phyloP scores from a whole-genome alignment of 2,797 vertebrate species.

The Simalia tracyae region DNA sequence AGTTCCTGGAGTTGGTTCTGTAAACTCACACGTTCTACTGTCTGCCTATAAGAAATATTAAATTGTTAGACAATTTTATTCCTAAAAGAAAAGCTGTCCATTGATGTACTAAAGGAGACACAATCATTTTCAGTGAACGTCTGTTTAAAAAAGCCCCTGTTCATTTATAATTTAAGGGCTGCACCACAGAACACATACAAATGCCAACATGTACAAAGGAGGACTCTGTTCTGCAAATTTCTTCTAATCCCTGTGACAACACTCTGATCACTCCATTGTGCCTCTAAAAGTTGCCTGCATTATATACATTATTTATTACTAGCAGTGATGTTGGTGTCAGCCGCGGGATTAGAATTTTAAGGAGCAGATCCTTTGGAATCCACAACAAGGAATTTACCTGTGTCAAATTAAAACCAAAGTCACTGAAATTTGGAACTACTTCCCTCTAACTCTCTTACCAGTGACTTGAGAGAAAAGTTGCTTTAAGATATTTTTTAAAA shows the following conservation, averaged over 20 bases:
- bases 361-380: background rate
- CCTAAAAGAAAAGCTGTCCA: slow-evolving; percentile 20
- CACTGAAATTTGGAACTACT: background rate
- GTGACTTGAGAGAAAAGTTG: background rate
- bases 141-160: background rate
- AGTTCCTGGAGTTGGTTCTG: slow-evolving; percentile 92
- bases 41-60: slow-evolving; percentile 79
- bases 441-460: slow-evolving; percentile 9
- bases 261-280: slow-evolving; percentile 20
- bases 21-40: slow-evolving; percentile 83
- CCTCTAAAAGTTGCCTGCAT: background rate
- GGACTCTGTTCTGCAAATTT: slow-evolving; percentile 8
- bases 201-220: slow-evolving; percentile 6
- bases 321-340: slow-evolving; percentile 5
- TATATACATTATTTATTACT: slow-evolving; percentile 32
- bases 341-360: slow-evolving; percentile 20
- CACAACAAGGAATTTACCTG: slow-evolving; percentile 18
- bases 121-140: background rate
- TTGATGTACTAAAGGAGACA: slow-evolving; percentile 3
- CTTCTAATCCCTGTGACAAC: slow-evolving; percentile 32
- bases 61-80: background rate
- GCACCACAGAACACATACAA: background rate
- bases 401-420: slow-evolving; percentile 1
- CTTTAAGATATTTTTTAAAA: background rate
- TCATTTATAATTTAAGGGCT: slow-evolving; percentile 12